These are phyloP conservation scores for Nasonia giraulti DNA, from an alignment of 1,140 invertebrate genomes.

Conservation along the genomic window DNA sequence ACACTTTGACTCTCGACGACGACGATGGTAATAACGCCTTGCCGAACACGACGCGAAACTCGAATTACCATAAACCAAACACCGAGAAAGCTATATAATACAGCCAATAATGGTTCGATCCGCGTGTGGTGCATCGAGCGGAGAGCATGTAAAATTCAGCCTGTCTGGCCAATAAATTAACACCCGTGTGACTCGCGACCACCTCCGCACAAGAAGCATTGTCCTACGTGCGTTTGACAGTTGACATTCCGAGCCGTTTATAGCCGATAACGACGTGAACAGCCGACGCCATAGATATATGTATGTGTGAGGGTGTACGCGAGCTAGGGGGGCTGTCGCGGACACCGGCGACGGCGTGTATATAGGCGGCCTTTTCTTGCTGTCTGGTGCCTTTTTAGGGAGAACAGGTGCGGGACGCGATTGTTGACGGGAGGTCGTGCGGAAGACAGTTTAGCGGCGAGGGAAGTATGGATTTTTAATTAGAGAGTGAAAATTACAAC, in stretches of 20 bases:
- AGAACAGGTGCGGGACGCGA: neutral
- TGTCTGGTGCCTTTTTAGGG: neutral
- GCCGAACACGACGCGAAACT: neutral
- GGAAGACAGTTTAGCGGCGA: no score
- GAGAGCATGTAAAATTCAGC: constrained; percentile 11
- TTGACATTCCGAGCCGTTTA: constrained; percentile 29
- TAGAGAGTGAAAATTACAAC: no score
- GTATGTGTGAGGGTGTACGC: neutral
- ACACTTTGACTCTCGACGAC: neutral
- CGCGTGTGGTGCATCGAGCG: neutral
- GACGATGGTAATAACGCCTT: neutral
- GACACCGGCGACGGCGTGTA: constrained; percentile 12
- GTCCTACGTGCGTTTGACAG: constrained; percentile 44
- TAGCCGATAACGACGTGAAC: constrained; percentile 35
- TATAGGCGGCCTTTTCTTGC: neutral
- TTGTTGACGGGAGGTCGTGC: no score
- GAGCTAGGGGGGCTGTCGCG: constrained; percentile 25
- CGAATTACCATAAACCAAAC: neutral
- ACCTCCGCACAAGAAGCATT: constrained; percentile 32
- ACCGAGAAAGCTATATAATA: neutral
- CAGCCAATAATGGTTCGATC: neutral
- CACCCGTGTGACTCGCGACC: neutral
- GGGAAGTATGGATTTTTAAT: no score
- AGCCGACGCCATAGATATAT: neutral
- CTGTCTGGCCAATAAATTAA: constrained; percentile 33